A percentile compares a stretch with the other conserved stretches of the same genome.
Evolutionary conservation across 2,888 invertebrate species (phyloP).

Genomic region (Germaria angustata): DNA sequence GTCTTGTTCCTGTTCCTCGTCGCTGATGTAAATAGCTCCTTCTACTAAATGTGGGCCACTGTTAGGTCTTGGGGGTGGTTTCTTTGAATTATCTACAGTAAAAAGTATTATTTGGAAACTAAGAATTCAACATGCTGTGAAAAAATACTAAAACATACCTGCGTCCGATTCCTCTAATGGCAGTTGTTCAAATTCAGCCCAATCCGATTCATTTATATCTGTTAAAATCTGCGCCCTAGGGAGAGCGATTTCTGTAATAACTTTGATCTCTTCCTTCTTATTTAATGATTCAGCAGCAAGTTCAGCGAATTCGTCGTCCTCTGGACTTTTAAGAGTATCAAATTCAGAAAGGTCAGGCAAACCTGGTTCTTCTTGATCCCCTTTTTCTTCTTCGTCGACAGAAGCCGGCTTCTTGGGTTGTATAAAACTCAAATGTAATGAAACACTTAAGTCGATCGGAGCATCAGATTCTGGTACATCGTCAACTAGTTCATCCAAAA

Average conservation of each 20-base stretch:
- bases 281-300: constrained; percentile 88
- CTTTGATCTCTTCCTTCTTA: constrained; percentile 81
- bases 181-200: constrained; percentile 85
- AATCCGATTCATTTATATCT: constrained; percentile 81
- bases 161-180: constrained; percentile 75
- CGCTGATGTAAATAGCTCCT: constrained; percentile 75
- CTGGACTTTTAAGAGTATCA: constrained; percentile 83
- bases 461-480: constrained; percentile 82
- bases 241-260: constrained; percentile 76
- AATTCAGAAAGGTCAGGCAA: constrained; percentile 81
- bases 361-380: constrained; percentile 63
- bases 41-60: constrained; percentile 76
- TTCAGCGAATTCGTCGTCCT: constrained; percentile 88
- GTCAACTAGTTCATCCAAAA: constrained; percentile 88
- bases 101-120: constrained; percentile 65
- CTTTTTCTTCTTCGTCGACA: constrained; percentile 70
- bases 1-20: constrained; percentile 82
- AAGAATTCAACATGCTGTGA: not conserved
- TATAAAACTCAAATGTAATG: constrained; percentile 82
- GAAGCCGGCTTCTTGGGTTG: constrained; percentile 78
- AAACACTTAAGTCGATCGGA: constrained; percentile 87
- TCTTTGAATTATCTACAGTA: constrained; percentile 75
- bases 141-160: constrained; percentile 58
- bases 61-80: constrained; percentile 78
- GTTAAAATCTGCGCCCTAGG: constrained; percentile 81